Evolutionary conservation across 2,888 invertebrate species (phyloP), one percentile per base, ranked within the genome.

Genomic region (Drosophila prostipennis): DNA sequence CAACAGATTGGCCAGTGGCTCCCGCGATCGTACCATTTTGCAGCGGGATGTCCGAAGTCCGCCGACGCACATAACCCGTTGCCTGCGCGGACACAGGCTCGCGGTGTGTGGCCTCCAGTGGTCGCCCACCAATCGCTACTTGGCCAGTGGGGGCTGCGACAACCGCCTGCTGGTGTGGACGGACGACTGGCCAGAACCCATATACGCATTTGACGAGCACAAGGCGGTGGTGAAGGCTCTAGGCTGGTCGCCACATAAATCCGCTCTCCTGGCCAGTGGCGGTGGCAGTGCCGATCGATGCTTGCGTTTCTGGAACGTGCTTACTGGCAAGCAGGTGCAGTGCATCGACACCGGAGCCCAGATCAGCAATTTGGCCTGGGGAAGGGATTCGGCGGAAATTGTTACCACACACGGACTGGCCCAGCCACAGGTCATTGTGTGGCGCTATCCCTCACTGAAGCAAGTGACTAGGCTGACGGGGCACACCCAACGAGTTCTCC

Each of bases 191-290:
- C 92, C 96, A 5, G 94, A 95, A 0, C 98, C 98, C 0, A 96
- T 98, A 52, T 98, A 98, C 92, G 97, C 97, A 4, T 99, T 99
- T 92, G 96, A 96, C 0, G 90, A 99, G 80, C 99, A 99, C 93
- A 94, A 97, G 91, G 99, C 99, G 0, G 99, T 98, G 0, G 98
- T 98, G 8, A 99, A 98, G 92, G 99, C 99, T 0, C 97, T 99
- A 80, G 98, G 98, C 8, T 99, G 99, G 99, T 98, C 98, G 3
- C 99, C 99, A 0, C 99, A 99, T 93, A 98, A 99, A 92, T 98
- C 99, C 92, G 98, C 98, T 0, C 93, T 99, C 49, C 92, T 99
- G 64, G 98, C 98, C 0, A 97, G 97, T 36, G 99, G 99, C 37
- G 99, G 99, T n/a, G 99, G 99, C 13, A 98, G 99, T 0, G 98